These are phyloP conservation scores for Caenorhabditis virilis DNA, from an alignment of 2,888 invertebrate species.

Conservation along the genomic window DNA sequence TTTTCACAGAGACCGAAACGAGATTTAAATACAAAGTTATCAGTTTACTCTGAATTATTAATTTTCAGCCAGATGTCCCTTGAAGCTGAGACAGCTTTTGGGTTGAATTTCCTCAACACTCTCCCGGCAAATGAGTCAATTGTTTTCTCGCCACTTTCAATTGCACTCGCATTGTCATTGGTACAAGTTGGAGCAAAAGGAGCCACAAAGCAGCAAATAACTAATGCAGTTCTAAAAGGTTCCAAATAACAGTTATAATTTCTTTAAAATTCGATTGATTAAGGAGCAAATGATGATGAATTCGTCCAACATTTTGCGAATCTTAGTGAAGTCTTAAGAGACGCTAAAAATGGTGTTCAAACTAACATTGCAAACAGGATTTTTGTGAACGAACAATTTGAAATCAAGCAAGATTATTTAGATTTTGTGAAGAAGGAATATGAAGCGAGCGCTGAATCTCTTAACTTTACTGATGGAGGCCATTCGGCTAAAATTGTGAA, in stretches of 20 bases:
- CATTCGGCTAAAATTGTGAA: constrained; percentile 74
- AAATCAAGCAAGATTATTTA: constrained; percentile 6
- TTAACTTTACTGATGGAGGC: constrained; percentile 8
- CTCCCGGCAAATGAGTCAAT: constrained; percentile 20
- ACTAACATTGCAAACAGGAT: constrained; percentile 21
- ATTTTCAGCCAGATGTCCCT: neutral
- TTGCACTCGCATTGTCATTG: constrained; percentile 21
- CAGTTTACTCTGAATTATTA: no score
- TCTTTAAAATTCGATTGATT: no score
- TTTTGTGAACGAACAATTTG: constrained; percentile 13
- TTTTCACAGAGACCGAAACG: no score
- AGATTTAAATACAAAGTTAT: no score
- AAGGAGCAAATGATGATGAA: constrained; percentile 38
- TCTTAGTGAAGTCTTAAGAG: constrained; percentile 13
- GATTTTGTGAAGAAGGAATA: constrained; percentile 2
- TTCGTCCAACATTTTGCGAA: constrained; percentile 29
- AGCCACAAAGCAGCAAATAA: constrained; percentile 11
- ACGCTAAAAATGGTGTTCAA: constrained; percentile 14
- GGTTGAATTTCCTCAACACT: constrained; percentile 23
- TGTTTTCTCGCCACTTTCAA: constrained; percentile 26
- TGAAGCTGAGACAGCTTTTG: constrained; percentile 27
- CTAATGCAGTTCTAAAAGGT: constrained; percentile 12
- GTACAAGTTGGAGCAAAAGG: constrained; percentile 26
- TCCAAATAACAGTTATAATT: no score
- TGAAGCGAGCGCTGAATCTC: constrained; percentile 11